phyloP scores from a whole-genome alignment of 2,113 vertebrate species.

The Quiscalus mexicanus region DNA sequence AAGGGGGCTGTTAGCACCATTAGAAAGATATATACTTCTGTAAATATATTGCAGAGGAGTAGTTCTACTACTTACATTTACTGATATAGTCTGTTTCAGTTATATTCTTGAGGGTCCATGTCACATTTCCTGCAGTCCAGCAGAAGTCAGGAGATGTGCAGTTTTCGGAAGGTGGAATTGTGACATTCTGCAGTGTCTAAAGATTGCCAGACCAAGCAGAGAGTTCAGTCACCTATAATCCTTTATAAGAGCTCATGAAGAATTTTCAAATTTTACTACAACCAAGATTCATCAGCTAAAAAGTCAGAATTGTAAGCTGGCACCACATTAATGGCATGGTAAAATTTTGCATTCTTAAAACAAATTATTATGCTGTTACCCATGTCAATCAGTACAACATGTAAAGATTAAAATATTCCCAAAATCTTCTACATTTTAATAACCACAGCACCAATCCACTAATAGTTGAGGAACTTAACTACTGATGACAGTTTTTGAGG shows the following conservation, averaged over 20 bases:
- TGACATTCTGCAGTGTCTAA: constrained; percentile 83
- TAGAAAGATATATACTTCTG: neutral
- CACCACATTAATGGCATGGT: neutral
- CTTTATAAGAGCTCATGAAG: neutral
- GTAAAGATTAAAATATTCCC: neutral
- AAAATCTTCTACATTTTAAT: neutral
- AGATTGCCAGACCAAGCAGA: constrained; percentile 23
- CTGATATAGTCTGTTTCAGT: constrained; percentile 68
- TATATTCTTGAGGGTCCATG: constrained; percentile 78
- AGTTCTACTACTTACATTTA: constrained; percentile 83
- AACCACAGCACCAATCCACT: neutral
- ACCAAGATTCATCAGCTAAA: neutral
- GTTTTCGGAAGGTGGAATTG: constrained; percentile 73
- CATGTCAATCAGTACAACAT: neutral
- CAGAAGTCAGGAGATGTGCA: constrained; percentile 79
- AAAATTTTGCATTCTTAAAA: neutral
- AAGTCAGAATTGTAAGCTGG: neutral
- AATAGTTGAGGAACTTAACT: neutral
- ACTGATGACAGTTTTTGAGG: neutral
- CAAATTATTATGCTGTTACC: neutral
- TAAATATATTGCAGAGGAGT: neutral
- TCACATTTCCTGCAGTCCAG: constrained; percentile 72
- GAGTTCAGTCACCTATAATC: neutral
- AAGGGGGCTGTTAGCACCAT: neutral
- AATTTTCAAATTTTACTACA: neutral